A percentile compares a stretch with the other conserved stretches of the same genome.
Conservation (phyloP, 2,888 invertebrate genomes). For the Timema podura region DNA sequence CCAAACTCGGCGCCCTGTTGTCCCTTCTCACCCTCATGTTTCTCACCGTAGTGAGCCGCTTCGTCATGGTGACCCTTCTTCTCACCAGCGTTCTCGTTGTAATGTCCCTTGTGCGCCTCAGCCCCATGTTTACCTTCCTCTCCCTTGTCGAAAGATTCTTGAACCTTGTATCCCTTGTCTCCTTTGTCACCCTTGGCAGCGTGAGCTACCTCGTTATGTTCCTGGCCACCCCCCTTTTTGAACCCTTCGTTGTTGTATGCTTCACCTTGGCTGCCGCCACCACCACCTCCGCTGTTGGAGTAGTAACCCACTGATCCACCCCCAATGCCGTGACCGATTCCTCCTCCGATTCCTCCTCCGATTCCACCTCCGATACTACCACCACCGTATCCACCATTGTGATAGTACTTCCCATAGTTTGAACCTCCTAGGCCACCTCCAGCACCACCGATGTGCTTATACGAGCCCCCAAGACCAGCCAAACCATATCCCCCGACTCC, state of each 20-base stretch:
- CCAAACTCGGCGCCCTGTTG: conserved; percentile 56
- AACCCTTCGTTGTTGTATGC: conserved; percentile 40
- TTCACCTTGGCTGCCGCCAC: conserved; percentile 38
- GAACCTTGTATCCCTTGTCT: conserved; percentile 55
- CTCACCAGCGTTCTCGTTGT: conserved; percentile 52
- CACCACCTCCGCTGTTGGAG: conserved; percentile 18
- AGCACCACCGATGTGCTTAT: neutral
- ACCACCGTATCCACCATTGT: conserved; percentile 16
- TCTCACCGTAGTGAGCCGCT: conserved; percentile 53
- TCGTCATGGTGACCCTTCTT: conserved; percentile 54
- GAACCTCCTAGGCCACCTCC: neutral
- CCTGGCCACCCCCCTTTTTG: conserved; percentile 63
- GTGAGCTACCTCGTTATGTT: conserved; percentile 61
- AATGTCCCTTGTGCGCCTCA: conserved; percentile 52
- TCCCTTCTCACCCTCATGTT: conserved; percentile 51
- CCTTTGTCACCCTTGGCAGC: conserved; percentile 65
- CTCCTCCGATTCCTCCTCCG: conserved; percentile 19
- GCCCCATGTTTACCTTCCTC: conserved; percentile 53
- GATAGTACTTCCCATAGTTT: conserved; percentile 11
- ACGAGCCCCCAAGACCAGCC: neutral
- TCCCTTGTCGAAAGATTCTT: conserved; percentile 54
- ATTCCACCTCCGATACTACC: conserved; percentile 15
- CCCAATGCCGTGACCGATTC: conserved; percentile 17
- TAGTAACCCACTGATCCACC: conserved; percentile 13
- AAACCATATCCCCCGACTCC: neutral